Base-by-base conservation (phyloP, 2,888 invertebrate genomes). In the Maniola hyperantus region DNA sequence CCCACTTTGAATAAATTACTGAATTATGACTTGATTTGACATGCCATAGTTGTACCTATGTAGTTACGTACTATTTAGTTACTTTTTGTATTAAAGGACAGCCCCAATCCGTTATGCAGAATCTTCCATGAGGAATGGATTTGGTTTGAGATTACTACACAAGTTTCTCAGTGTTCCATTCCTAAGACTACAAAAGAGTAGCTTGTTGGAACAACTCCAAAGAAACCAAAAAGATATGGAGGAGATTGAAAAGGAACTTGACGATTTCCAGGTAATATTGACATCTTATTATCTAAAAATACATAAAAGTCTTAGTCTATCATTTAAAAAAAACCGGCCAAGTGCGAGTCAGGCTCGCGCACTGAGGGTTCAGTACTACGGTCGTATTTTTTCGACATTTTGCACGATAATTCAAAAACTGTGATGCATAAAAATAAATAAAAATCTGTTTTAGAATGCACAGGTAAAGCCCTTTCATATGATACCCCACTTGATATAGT, bases 101-200 rank as follows among this genome's bases (percentile, higher is more conserved):
- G 94, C 94, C 0, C 94, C 96, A 81, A 94, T 98, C 20, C 94
- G 97, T 39, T 98, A 97, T 83, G 96, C 97, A 0, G 98, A 98
- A 85, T 95, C 97, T 0, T 98, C 98, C 2, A 98, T 99, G 98
- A 94, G 97, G 78, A 99, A 98, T 89, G 98, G 98, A 0, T 99
- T 98, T 87, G 99, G 99, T 5, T 89, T 99, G 65, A 96, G 97
- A 80, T 94, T 97, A 71, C 93, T 99, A 62, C 98, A 99, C 91
- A 97, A 97, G 88, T 99, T 99, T 89, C 96, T 99, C 82, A 98
- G 98, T 87, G 93, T 99, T 67, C 99, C 99, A 63, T 99, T 99
- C 84, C 93, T 99, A 62, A 96, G 97, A 80, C 92, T 99, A 39
- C 99, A 99, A 93, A 94, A 95, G 76, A 96, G 96, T 75, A 97